phyloP scores from a whole-genome alignment of 2,113 vertebrate genomes.

The Psittacula cyanocephala region DNA sequence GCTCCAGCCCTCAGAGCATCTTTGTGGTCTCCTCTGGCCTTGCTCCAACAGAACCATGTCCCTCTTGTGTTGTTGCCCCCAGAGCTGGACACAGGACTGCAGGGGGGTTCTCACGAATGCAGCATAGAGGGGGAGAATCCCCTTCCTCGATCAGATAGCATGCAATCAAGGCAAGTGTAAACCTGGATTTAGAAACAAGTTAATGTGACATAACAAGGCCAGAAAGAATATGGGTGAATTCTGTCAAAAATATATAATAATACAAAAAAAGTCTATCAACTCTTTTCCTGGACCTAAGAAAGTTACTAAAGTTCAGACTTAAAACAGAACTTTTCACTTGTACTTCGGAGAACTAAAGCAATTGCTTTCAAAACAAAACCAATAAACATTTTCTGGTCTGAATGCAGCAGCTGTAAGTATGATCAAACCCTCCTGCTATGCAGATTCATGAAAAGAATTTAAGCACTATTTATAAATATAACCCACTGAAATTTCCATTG shows the following conservation, averaged over 20 bases:
- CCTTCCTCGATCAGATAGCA: neutral
- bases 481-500: neutral
- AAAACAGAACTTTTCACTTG: neutral
- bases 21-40: neutral
- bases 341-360: neutral
- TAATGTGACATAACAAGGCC: neutral
- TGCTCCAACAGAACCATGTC: neutral
- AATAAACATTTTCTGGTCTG: neutral
- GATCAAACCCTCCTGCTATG: neutral
- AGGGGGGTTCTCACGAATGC: neutral
- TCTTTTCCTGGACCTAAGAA: neutral
- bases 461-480: neutral
- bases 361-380: neutral
- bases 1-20: neutral
- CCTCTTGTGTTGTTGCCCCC: neutral
- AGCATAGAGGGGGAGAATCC: neutral
- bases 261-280: neutral
- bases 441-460: neutral
- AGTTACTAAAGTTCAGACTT: neutral
- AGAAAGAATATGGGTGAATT: neutral
- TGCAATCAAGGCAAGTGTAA: neutral
- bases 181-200: neutral
- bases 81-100: neutral
- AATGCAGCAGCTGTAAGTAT: neutral
- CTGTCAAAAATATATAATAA: neutral